phyloP scores from a whole-genome alignment of 2,797 vertebrate species.

The Sitta carolinensis region DNA sequence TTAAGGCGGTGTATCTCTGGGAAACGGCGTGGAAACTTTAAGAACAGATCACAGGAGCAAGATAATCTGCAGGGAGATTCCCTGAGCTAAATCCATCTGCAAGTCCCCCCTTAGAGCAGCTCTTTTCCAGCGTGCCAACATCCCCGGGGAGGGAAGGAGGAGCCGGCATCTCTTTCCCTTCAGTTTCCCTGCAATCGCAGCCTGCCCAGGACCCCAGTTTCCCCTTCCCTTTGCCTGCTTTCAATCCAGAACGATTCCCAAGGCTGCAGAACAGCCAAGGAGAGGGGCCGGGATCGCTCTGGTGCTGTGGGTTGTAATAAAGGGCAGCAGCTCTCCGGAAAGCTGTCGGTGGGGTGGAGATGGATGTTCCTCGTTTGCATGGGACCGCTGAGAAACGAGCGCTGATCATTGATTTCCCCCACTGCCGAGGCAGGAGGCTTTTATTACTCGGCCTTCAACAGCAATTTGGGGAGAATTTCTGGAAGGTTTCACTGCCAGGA shows the following conservation, averaged over 20 bases:
- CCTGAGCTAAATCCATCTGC: background rate
- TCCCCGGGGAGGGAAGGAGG: background rate
- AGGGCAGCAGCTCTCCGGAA: background rate
- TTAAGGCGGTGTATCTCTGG: background rate
- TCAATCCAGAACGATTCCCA: background rate
- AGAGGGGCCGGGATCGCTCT: background rate
- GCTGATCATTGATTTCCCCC: background rate
- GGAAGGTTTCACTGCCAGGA: background rate
- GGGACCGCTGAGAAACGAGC: constrained; percentile 12
- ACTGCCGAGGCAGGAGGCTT: background rate
- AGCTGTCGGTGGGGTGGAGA: background rate
- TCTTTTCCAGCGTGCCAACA: background rate
- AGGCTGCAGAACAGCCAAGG: background rate
- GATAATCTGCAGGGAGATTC: background rate
- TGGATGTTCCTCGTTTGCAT: constrained; percentile 25
- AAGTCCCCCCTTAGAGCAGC: background rate
- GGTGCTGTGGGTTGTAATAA: background rate
- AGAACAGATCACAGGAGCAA: background rate
- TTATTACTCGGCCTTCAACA: constrained; percentile 14
- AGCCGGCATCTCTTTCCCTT: background rate
- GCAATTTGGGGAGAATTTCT: constrained; percentile 30
- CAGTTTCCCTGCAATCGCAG: background rate
- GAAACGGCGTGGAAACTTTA: background rate
- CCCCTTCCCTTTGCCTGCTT: background rate
- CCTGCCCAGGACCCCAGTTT: background rate